These are phyloP conservation scores for Drosophila novamexicana DNA, from an alignment of 1,140 invertebrate species.

Conservation along the genomic window DNA sequence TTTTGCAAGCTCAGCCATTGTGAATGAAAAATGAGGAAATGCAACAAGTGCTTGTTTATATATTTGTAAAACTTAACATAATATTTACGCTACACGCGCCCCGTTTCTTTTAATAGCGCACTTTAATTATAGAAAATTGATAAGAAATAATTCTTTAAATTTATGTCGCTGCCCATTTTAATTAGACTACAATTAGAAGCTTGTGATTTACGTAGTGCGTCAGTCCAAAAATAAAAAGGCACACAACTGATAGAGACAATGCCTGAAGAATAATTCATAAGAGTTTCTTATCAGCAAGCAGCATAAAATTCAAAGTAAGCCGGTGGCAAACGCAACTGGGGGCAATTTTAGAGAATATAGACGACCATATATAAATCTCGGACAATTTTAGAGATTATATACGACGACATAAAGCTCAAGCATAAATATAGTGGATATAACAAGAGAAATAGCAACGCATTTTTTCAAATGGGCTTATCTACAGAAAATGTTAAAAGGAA, in stretches of 20 bases:
- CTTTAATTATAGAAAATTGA: slow-evolving; percentile 11
- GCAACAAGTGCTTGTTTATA: slow-evolving; percentile 16
- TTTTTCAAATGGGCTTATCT: too few relatives aligned
- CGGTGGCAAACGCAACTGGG: too few relatives aligned
- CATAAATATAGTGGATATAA: too few relatives aligned
- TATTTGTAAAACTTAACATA: not conserved
- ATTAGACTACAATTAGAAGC: slow-evolving; percentile 43
- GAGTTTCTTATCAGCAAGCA: slow-evolving; percentile 22
- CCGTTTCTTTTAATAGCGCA: slow-evolving; percentile 7
- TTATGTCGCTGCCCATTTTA: slow-evolving; percentile 24
- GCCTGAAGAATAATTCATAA: not conserved
- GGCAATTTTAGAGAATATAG: too few relatives aligned
- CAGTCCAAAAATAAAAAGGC: slow-evolving; percentile 11
- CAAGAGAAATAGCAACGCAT: too few relatives aligned
- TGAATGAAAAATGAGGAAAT: slow-evolving; percentile 6
- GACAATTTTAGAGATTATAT: too few relatives aligned
- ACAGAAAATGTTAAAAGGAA: not conserved
- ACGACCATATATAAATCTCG: too few relatives aligned
- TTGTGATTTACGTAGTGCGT: slow-evolving; percentile 49
- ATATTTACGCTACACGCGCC: slow-evolving; percentile 4
- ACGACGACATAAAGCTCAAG: too few relatives aligned
- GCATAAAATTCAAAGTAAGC: too few relatives aligned
- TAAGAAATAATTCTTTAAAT: slow-evolving; percentile 7
- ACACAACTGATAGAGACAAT: slow-evolving; percentile 25
- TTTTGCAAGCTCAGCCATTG: not conserved